phyloP scores from a whole-genome alignment of 2,113 vertebrate species.

The Planiliza haematocheilus region DNA sequence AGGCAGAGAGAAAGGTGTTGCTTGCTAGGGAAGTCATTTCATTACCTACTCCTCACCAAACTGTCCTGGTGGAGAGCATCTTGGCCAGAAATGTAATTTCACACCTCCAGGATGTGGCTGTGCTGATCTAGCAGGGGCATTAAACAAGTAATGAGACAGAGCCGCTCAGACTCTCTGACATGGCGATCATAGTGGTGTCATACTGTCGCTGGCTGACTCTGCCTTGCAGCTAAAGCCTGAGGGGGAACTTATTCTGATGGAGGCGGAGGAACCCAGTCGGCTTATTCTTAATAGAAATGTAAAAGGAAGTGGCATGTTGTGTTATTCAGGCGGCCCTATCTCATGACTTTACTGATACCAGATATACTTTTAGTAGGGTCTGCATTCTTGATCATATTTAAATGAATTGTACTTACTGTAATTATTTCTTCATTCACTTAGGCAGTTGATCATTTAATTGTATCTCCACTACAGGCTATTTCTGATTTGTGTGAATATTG shows the following conservation, averaged over 20 bases:
- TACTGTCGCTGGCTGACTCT: conserved; percentile 62
- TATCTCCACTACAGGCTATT: too few relatives aligned
- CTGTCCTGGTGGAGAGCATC: conserved; percentile 67
- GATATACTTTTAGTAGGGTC: conserved; percentile 2
- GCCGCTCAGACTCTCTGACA: conserved; percentile 59
- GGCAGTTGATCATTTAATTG: neutral
- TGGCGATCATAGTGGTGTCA: conserved; percentile 75
- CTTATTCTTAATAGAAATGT: conserved; percentile 45
- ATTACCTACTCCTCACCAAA: conserved; percentile 64
- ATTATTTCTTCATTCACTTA: neutral
- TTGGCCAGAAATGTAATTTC: conserved; percentile 79
- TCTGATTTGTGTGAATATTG: too few relatives aligned
- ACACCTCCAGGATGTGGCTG: conserved; percentile 71
- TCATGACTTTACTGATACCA: neutral
- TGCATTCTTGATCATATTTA: neutral
- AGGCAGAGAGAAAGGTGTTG: conserved; percentile 47
- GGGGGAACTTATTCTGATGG: conserved; percentile 50
- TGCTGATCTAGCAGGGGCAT: conserved; percentile 68
- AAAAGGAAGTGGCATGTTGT: conserved; percentile 12
- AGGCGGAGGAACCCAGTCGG: conserved; percentile 30
- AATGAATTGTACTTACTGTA: neutral
- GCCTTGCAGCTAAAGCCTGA: conserved; percentile 53
- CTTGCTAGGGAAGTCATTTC: conserved; percentile 64
- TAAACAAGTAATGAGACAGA: conserved; percentile 78
- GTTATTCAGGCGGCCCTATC: neutral